Conservation (phyloP, 2,797 vertebrate genomes). For the Cryptoblepharus egeriae region DNA sequence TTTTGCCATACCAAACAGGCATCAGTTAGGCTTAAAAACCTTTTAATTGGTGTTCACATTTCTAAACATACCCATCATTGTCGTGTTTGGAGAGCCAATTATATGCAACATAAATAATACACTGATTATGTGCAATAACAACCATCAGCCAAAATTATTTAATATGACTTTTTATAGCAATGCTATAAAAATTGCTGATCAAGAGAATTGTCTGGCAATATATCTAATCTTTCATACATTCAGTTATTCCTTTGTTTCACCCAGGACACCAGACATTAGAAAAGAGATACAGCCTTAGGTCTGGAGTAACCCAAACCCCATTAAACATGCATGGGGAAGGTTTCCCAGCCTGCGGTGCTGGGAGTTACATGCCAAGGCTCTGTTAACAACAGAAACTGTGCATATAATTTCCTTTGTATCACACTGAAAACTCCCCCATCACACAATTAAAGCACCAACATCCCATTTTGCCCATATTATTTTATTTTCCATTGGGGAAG, state of each 20-base stretch:
- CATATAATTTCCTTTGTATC: conserved; percentile 73
- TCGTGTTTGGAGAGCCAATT: conserved; percentile 35
- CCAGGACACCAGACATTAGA: conserved; percentile 64
- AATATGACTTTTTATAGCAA: conserved; percentile 46
- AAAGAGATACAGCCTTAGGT: conserved; percentile 72
- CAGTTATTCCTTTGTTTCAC: conserved; percentile 66
- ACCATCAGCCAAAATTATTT: conserved; percentile 38
- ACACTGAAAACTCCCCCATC: conserved; percentile 70
- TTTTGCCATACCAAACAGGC: conserved; percentile 21
- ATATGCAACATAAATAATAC: conserved; percentile 47
- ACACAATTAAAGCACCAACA: conserved; percentile 66
- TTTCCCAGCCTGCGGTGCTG: conserved; percentile 74
- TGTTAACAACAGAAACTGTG: conserved; percentile 78
- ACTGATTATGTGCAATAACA: conserved; percentile 40
- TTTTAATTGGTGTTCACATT: conserved; percentile 43
- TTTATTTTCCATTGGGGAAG: conserved; percentile 26
- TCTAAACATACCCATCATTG: conserved; percentile 45
- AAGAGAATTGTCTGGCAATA: conserved; percentile 63
- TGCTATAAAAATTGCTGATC: conserved; percentile 41
- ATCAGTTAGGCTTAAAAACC: conserved; percentile 28
- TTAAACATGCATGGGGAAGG: conserved; percentile 76
- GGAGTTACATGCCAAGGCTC: conserved; percentile 75
- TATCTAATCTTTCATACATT: conserved; percentile 59
- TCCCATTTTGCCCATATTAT: conserved; percentile 59
- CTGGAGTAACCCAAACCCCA: conserved; percentile 71